A percentile compares a stretch with the other conserved stretches of the same genome.
phyloP scores from a whole-genome alignment of 2,797 vertebrate genomes.

The Pteronotus mesoamericanus region DNA sequence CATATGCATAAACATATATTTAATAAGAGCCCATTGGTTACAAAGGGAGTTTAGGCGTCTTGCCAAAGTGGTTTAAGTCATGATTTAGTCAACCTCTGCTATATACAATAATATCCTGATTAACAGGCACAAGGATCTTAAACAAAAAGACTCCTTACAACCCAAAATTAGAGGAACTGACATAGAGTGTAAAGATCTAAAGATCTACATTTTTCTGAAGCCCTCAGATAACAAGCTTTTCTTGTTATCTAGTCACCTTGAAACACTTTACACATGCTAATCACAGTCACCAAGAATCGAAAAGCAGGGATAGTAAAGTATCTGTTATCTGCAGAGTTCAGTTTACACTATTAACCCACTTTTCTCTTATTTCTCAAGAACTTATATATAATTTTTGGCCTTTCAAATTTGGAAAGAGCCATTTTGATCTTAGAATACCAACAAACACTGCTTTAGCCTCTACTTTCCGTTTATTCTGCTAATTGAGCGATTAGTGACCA shows the following conservation, averaged over 20 bases:
- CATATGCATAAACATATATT: not conserved
- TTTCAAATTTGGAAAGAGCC: constrained; percentile 2
- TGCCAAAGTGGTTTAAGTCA: not conserved
- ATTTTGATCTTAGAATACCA: not conserved
- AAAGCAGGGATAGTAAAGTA: constrained; percentile 25
- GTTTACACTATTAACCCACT: constrained; percentile 22
- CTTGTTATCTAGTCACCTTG: not conserved
- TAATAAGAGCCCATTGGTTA: not conserved
- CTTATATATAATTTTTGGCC: constrained; percentile 1
- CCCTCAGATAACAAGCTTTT: not conserved
- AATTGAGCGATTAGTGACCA: not conserved
- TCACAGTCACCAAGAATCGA: not conserved
- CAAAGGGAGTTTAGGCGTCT: not conserved
- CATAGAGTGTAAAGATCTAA: not conserved
- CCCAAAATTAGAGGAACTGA: not conserved
- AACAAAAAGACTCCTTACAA: not conserved
- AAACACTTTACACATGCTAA: constrained; percentile 12
- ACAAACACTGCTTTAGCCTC: not conserved
- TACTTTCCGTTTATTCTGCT: not conserved
- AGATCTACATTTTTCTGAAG: not conserved
- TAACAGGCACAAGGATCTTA: not conserved
- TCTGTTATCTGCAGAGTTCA: not conserved
- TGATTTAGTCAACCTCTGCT: not conserved
- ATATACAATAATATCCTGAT: not conserved
- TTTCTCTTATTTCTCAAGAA: constrained; percentile 47